Evolutionary conservation across 2,888 invertebrate species (phyloP).

Genomic region (Eurois occulta): DNA sequence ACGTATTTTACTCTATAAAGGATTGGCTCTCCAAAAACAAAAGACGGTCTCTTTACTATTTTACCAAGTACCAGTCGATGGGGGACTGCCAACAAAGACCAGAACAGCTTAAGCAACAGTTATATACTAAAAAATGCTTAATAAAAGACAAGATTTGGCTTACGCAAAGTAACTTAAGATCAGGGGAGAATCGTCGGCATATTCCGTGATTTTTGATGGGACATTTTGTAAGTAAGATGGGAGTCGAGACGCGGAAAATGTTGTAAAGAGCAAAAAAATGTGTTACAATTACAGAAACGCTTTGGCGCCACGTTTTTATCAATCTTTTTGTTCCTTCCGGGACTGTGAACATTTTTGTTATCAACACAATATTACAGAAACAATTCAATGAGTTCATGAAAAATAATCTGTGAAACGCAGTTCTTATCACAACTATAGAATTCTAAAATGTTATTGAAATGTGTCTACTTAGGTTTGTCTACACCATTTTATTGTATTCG

Average conservation of each 20-base stretch:
- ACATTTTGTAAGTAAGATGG: conserved; percentile 40
- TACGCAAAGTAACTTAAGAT: conserved; percentile 42
- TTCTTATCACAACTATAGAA: not conserved
- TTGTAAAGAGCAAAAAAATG: conserved; percentile 42
- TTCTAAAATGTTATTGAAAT: not conserved
- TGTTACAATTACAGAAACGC: conserved; percentile 45
- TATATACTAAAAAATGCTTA: conserved; percentile 41
- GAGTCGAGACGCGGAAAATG: conserved; percentile 21
- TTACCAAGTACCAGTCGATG: not conserved
- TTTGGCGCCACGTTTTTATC: conserved; percentile 25
- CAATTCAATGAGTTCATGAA: not conserved
- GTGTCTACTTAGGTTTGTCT: not conserved
- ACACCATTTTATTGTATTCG: not conserved
- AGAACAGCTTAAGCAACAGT: conserved; percentile 15
- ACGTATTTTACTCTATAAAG: not conserved
- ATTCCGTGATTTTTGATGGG: conserved; percentile 59
- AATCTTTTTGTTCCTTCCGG: conserved; percentile 16
- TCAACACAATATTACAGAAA: not conserved
- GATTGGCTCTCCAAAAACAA: not conserved
- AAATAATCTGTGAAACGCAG: not conserved
- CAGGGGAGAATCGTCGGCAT: conserved; percentile 39
- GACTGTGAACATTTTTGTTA: not conserved
- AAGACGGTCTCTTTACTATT: not conserved
- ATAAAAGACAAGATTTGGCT: conserved; percentile 52
- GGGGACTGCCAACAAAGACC: conserved; percentile 8